Evolutionary conservation across 2,797 vertebrate species (phyloP).

Genomic region (Premnoplex brunnescens): DNA sequence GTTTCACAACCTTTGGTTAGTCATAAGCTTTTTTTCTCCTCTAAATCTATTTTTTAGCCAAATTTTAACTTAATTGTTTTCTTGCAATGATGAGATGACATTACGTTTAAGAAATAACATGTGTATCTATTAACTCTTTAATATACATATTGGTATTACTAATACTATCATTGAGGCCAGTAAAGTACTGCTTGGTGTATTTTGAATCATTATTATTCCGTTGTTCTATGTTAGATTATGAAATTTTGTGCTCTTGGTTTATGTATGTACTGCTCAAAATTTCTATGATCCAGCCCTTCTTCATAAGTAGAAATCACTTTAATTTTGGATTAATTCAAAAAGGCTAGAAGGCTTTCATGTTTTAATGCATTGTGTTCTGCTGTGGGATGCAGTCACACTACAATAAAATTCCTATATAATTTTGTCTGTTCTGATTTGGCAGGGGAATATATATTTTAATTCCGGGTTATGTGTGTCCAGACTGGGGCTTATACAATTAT

Average conservation of each 20-base stretch:
- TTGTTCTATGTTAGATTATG: not conserved
- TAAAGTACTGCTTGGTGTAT: not conserved
- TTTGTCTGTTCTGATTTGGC: not conserved
- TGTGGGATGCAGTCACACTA: not conserved
- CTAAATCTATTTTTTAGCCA: not conserved
- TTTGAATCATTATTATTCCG: not conserved
- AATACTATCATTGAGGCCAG: not conserved
- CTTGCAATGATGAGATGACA: not conserved
- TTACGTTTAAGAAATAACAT: slow-evolving; percentile 14
- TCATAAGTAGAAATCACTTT: not conserved
- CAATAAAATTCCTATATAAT: not conserved
- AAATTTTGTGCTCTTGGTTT: not conserved
- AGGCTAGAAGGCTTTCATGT: not conserved
- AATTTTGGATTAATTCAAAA: not conserved
- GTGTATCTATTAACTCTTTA: slow-evolving; percentile 36
- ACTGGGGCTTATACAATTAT: not conserved
- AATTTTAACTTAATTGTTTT: slow-evolving; percentile 48
- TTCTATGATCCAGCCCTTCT: not conserved
- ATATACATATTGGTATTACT: not conserved
- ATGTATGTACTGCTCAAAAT: not conserved
- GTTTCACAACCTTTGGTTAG: not conserved
- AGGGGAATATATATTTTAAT: not conserved
- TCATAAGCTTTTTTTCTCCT: not conserved
- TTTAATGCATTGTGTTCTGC: not conserved
- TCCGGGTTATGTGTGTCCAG: not conserved